phyloP scores from a whole-genome alignment of 2,888 invertebrate species.

The Stictocephala bisonia region DNA sequence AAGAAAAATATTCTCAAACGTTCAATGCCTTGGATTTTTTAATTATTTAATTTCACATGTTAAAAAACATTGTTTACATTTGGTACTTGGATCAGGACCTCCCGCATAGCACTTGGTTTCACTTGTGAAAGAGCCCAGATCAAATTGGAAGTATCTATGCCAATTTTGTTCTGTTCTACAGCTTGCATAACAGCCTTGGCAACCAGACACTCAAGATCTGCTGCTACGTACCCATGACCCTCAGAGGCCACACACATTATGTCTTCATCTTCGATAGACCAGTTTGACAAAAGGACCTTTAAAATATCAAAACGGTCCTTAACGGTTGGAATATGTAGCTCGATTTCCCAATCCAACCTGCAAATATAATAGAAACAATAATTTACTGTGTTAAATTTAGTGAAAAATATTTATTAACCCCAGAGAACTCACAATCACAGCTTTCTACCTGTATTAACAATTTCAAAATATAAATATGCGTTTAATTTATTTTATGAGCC shows the following conservation, averaged over 20 bases:
- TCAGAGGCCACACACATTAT: constrained; percentile 72
- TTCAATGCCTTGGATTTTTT: background rate
- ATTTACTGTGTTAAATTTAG: no score
- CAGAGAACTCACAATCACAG: no score
- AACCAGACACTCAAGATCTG: constrained; percentile 83
- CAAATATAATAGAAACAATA: no score
- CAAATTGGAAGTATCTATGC: constrained; percentile 68
- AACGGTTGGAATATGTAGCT: constrained; percentile 80
- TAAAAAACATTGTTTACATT: constrained; percentile 69
- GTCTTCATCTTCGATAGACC: constrained; percentile 66
- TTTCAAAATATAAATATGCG: no score
- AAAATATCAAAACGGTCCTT: constrained; percentile 76
- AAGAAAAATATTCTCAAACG: no score
- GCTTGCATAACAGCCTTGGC: constrained; percentile 74
- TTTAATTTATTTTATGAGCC: no score
- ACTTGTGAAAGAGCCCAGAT: constrained; percentile 74
- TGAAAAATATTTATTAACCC: no score
- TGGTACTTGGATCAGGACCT: constrained; percentile 87
- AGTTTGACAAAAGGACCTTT: constrained; percentile 68
- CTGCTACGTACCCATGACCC: constrained; percentile 92
- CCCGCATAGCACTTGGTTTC: constrained; percentile 92
- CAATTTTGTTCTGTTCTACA: constrained; percentile 52
- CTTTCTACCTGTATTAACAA: no score
- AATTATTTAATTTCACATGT: constrained; percentile 14
- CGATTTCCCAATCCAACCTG: constrained; percentile 83